A percentile compares a stretch with the other conserved stretches of the same genome.
Evolutionary conservation across 2,797 vertebrate species (phyloP).

Genomic region (Tadarida brasiliensis): DNA sequence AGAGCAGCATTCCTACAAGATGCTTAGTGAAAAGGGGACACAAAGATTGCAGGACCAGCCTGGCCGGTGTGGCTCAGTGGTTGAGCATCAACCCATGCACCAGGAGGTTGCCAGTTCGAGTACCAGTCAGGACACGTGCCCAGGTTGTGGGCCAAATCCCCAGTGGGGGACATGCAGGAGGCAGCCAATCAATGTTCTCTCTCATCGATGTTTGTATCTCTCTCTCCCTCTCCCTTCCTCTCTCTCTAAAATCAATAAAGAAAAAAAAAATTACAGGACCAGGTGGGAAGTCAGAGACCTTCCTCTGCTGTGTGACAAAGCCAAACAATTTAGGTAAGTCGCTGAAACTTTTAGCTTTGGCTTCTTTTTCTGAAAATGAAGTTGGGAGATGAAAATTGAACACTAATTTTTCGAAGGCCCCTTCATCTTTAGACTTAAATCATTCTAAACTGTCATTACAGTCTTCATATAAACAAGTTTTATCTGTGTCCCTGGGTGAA

Average conservation of each 20-base stretch:
- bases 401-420: not conserved
- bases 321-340: not conserved
- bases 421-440: not conserved
- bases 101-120: no score
- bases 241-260: no score
- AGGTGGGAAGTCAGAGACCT: not conserved
- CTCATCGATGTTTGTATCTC: no score
- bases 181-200: no score
- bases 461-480: not conserved
- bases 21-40: not conserved
- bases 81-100: no score
- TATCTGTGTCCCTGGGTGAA: not conserved
- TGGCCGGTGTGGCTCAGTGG: no score
- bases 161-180: no score
- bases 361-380: conserved; percentile 10
- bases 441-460: not conserved
- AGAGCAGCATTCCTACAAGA: not conserved
- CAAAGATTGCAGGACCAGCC: no score
- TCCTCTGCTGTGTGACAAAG: not conserved
- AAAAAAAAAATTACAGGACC: not conserved
- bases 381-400: not conserved
- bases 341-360: not conserved
- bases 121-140: no score
- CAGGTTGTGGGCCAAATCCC: no score
- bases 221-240: no score